phyloP scores from a whole-genome alignment of 2,113 vertebrate species.

The Lethenteron reissneri region DNA sequence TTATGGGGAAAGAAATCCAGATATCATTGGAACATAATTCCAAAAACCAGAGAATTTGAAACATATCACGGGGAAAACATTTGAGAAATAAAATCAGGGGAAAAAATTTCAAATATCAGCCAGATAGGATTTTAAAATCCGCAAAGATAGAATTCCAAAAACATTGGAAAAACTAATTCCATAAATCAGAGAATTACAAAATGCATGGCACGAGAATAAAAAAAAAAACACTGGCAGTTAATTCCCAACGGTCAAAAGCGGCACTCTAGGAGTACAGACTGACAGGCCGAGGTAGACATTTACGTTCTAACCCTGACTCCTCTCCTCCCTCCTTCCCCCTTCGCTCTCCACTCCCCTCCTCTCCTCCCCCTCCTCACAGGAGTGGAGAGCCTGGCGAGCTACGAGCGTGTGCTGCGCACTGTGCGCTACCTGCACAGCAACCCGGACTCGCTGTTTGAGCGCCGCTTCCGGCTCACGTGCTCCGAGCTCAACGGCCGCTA shows the following conservation, averaged over 20 bases:
- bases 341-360: no score
- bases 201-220: background rate
- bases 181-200: background rate
- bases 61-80: no score
- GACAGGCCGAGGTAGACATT: background rate
- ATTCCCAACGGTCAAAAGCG: background rate
- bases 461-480: slow-evolving; percentile 76
- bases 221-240: no score
- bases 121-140: no score
- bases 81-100: no score
- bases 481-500: slow-evolving; percentile 91
- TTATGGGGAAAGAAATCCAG: no score
- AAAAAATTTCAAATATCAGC: no score
- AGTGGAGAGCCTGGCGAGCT: slow-evolving; percentile 78
- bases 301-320: background rate
- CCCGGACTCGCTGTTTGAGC: slow-evolving; percentile 53
- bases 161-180: no score
- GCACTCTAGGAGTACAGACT: background rate
- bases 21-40: no score
- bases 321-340: background rate
- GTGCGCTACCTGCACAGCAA: slow-evolving; percentile 83
- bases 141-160: no score
- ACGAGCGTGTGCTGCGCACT: slow-evolving; percentile 63
- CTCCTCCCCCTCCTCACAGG: slow-evolving; percentile 22
- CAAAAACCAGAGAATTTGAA: no score